A percentile compares a stretch with the other conserved stretches of the same genome.
These are phyloP conservation scores for Larimichthys crocea DNA, from an alignment of 2,113 vertebrate species.

Conservation along the genomic window DNA sequence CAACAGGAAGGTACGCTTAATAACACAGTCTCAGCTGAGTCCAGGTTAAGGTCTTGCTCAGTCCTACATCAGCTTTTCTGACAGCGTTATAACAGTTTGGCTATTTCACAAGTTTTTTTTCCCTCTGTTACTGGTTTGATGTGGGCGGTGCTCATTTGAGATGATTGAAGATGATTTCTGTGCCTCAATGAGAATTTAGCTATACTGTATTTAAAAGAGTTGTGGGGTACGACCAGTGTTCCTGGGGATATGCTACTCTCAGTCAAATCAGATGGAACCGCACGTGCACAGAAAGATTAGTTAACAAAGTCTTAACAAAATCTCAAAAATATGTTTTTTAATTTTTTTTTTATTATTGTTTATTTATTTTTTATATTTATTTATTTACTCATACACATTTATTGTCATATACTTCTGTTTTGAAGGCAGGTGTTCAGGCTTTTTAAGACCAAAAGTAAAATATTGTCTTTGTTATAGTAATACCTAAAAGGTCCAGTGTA, in stretches of 20 bases:
- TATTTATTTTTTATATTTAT: too few relatives aligned
- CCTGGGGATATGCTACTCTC: not conserved
- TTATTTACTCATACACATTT: not conserved
- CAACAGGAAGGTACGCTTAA: slow-evolving; percentile 88
- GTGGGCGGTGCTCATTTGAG: not conserved
- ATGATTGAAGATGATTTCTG: not conserved
- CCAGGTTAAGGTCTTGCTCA: not conserved
- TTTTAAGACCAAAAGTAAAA: not conserved
- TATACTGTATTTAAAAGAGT: not conserved
- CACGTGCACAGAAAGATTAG: not conserved
- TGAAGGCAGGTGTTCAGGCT: not conserved
- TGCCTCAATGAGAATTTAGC: not conserved
- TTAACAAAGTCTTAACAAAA: too few relatives aligned
- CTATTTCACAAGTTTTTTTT: not conserved
- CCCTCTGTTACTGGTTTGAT: not conserved
- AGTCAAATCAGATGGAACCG: not conserved
- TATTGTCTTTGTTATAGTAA: not conserved
- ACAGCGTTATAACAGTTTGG: too few relatives aligned
- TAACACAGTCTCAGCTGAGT: not conserved
- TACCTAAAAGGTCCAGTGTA: too few relatives aligned
- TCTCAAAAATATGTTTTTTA: too few relatives aligned
- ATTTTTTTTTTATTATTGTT: not conserved
- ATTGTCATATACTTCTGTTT: not conserved
- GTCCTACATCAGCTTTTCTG: not conserved
- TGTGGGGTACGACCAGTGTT: not conserved